phyloP scores from a whole-genome alignment of 2,797 vertebrate species.

The Coranthus polyacanthus region DNA sequence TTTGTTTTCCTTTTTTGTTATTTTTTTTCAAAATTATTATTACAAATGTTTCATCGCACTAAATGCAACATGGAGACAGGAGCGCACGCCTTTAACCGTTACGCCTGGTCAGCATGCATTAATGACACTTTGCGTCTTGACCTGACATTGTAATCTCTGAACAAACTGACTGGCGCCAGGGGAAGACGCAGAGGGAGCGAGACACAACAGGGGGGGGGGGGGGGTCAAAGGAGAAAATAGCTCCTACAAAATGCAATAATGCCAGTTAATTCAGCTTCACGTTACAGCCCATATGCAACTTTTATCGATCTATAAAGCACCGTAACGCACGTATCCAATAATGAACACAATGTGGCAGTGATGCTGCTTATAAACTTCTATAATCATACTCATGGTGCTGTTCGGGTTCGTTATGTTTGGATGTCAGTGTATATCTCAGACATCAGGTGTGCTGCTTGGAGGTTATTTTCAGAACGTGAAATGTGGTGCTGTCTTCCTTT shows the following conservation, averaged over 20 bases:
- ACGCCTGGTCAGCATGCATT: slow-evolving; percentile 53
- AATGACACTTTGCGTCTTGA: slow-evolving; percentile 72
- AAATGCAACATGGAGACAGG: slow-evolving; percentile 47
- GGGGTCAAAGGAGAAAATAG: slow-evolving; percentile 59
- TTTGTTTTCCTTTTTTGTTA: no score
- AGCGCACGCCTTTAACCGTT: slow-evolving; percentile 30
- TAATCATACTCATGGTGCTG: slow-evolving; percentile 1
- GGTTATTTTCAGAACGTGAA: slow-evolving; percentile 43
- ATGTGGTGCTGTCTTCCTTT: slow-evolving; percentile 35
- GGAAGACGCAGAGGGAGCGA: slow-evolving; percentile 58
- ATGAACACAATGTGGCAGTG: background rate
- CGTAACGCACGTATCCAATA: background rate
- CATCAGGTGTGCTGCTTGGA: slow-evolving; percentile 51
- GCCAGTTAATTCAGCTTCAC: slow-evolving; percentile 31
- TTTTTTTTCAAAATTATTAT: background rate
- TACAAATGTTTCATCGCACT: slow-evolving; percentile 9
- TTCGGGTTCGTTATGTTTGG: slow-evolving; percentile 6
- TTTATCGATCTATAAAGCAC: slow-evolving; percentile 18
- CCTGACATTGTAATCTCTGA: slow-evolving; percentile 78
- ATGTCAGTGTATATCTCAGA: background rate
- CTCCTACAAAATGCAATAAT: slow-evolving; percentile 49
- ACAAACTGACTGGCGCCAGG: slow-evolving; percentile 79
- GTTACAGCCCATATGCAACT: slow-evolving; percentile 13
- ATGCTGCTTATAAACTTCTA: background rate
- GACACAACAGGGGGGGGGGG: slow-evolving; percentile 45